phyloP scores from a whole-genome alignment of 2,113 vertebrate genomes.

The Tricholaema leucomelas region DNA sequence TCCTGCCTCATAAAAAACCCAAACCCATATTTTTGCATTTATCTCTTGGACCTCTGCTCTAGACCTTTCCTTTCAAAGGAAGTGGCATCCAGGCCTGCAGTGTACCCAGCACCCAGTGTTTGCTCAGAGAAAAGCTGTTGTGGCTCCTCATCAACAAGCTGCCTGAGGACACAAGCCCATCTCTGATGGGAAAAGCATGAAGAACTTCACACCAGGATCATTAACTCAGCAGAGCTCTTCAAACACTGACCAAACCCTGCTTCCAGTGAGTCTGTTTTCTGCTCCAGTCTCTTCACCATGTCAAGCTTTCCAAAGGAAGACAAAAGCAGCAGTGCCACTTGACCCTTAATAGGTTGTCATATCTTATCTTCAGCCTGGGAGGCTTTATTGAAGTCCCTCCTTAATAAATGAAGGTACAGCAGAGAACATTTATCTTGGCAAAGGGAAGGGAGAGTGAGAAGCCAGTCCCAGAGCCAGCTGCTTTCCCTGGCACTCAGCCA shows the following conservation, averaged over 20 bases:
- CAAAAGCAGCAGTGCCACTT: not conserved
- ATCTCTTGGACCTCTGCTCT: not conserved
- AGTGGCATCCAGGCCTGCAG: not conserved
- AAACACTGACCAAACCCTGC: not conserved
- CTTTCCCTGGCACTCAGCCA: conserved; percentile 10
- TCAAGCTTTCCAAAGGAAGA: conserved; percentile 5
- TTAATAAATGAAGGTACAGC: conserved; percentile 33
- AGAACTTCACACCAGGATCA: not conserved
- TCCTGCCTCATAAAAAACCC: not conserved
- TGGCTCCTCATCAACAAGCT: not conserved
- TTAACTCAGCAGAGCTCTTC: not conserved
- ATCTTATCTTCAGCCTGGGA: conserved; percentile 7
- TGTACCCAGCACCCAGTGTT: not conserved
- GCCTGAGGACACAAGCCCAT: not conserved
- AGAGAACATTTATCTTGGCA: conserved; percentile 39
- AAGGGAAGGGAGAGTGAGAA: not conserved
- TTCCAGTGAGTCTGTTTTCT: not conserved
- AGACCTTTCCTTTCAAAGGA: not conserved
- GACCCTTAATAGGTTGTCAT: not conserved
- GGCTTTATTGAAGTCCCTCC: conserved; percentile 15
- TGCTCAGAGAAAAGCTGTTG: not conserved
- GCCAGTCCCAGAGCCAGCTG: conserved; percentile 11
- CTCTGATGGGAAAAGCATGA: not conserved
- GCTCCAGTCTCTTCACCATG: not conserved
- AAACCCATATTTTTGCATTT: not conserved